A percentile compares a stretch with the other conserved stretches of the same genome.
Conservation (phyloP, 2,888 invertebrate genomes). For the Herminia tarsipennalis region DNA sequence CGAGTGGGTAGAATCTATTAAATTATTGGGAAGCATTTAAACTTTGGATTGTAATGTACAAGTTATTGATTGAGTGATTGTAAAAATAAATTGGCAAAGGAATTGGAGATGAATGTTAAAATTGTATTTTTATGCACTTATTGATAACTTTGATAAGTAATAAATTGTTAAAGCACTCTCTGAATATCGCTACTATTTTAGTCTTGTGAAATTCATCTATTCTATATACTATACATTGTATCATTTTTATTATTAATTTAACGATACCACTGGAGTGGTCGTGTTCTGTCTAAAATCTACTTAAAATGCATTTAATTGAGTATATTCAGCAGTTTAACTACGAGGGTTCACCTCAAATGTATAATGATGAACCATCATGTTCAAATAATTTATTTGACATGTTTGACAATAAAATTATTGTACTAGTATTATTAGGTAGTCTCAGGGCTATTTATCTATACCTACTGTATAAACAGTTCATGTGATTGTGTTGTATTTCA, state of each 20-base stretch:
- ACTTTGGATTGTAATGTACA: constrained; percentile 11
- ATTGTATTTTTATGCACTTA: constrained; percentile 61
- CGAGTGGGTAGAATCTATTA: constrained; percentile 18
- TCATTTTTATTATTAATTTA: constrained; percentile 23
- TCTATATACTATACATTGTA: constrained; percentile 16
- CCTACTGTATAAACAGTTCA: constrained; percentile 68
- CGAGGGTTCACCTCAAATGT: constrained; percentile 26
- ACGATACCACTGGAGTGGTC: constrained; percentile 7
- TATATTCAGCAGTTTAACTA: constrained; percentile 27
- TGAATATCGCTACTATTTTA: constrained; percentile 36
- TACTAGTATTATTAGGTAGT: constrained; percentile 78
- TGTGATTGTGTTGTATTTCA: constrained; percentile 82
- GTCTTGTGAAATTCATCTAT: constrained; percentile 31
- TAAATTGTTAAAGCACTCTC: constrained; percentile 51
- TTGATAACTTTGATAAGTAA: constrained; percentile 44
- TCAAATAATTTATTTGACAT: constrained; percentile 70
- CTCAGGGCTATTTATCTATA: constrained; percentile 68
- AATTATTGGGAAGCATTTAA: constrained; percentile 29
- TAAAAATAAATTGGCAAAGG: constrained; percentile 40
- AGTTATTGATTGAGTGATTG: constrained; percentile 10
- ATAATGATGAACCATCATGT: constrained; percentile 49
- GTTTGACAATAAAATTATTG: constrained; percentile 81
- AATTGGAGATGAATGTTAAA: constrained; percentile 52
- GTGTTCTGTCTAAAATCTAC: constrained; percentile 19
- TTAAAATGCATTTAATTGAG: constrained; percentile 35